Evolutionary conservation across 2,797 vertebrate species (phyloP), one percentile per base, ranked within the genome.

Genomic region (Acipenser transmontanus): DNA sequence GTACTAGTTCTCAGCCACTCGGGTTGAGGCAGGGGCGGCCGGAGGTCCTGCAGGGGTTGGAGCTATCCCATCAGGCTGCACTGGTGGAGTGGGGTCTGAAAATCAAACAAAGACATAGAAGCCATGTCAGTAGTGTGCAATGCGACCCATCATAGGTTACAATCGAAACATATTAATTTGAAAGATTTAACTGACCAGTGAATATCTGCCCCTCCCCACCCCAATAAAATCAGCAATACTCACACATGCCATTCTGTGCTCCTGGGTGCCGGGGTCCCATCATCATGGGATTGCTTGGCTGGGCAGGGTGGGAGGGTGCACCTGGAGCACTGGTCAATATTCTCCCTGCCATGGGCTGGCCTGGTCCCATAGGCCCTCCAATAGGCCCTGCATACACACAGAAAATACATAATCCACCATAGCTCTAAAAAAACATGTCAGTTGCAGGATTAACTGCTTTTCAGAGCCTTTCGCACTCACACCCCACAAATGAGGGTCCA

Each of bases 171-270:
- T 34, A 34, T 34, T 34, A 34, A 34, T 34, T 34, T 34, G 1
- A 34, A 34, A 34, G 34, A 4, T 34, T 34, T 4, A 34, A 34
- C 34, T 34, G 54, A 2, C 11, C 54, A 57, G 9, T 57, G 11
- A 7, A 11, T 11, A 7, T 8, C 54, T 60, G 6, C 9, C 47
- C 62, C 60, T 63, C 8, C 59, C 10, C 59, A 47, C 10, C 8
- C 47, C 8, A 9, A 47, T 10, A 54, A 7, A 17, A 12, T 8
- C 12, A 49, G 12, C 54, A 11, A 62, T 71, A 93, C 95, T 94
- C 81, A 98, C 96, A 97, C 94, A 98, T 91, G 84, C 96, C 95
- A 0, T 98, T 98, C 6, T 94, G 92, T 1, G 94, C 89, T 65
- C 94, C 91, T 0, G 93, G 87, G 69, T 93, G 92, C 0, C 93